Base-by-base conservation (phyloP, 2,113 vertebrate genomes). In the Sminthopsis crassicaudata region DNA sequence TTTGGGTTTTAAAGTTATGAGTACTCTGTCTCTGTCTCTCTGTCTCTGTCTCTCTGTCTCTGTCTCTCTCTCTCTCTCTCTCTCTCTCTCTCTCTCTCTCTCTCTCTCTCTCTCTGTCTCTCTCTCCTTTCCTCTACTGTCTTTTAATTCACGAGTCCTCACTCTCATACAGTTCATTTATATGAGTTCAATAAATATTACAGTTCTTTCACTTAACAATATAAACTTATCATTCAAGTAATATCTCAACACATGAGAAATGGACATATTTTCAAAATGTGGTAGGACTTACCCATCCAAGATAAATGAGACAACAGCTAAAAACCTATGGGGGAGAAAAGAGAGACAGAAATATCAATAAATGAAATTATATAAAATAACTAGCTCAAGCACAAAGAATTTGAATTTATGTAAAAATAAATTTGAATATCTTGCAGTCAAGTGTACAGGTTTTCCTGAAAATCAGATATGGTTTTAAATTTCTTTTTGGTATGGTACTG, bases 341-440 rank as follows among this genome's bases (percentile, higher is more conserved):
- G 0, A 92, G 94, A 93, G 89, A 46, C 94, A 97, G 84, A 96
- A 95, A 53, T 53, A 95, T 95, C 96, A 96, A 97, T 96, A 96
- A 97, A 95, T 92, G 53, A 93, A 48, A 93, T 88, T 95, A 48
- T 93, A 57, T 51, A 94, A 93, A 36, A 67, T 54, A 90, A 93
- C 24, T 8, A 93, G 94, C 48, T 46, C 26, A 96, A 93, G 91
- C 89, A 91, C 27, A 96, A 95, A 90, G 55, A 97, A 57, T 67
- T 16, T 84, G 16, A 22, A 84, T 36, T 48, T 95, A 91, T 92
- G 16, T 92, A 95, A 95, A 94, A 96, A 55, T 46, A 53, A 91
- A n/a, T 25, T 67, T 54, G 9, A 90, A 50, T 25, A 19, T 16
- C 50, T 93, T 52, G 19, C 36, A 93, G 46, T 89, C n/a, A 91